Evolutionary conservation across 2,888 invertebrate species (phyloP), one percentile per base, ranked within the genome.

Genomic region (Fissipunctia ypsillon): DNA sequence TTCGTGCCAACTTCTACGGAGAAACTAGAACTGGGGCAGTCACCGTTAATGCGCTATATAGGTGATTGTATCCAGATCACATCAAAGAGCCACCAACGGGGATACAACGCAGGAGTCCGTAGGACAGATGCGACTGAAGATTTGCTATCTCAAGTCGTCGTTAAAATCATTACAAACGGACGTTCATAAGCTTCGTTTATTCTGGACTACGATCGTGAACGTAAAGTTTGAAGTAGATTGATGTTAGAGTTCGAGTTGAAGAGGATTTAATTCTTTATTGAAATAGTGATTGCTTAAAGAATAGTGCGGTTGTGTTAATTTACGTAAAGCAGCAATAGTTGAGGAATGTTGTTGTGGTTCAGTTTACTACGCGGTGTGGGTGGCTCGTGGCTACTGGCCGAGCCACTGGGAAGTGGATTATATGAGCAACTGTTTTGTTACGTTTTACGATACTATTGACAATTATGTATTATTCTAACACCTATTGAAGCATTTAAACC

Each of bases 31-130:
- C 94, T 95, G 92, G 95, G 94, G 88, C 95, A 94, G 95, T 94
- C 94, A 93, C 92, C 93, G 93, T 93, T 93, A 93, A 94, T 93
- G 92, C 88, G 92, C 90, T 92, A 92, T 93, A 91, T 92, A 91
- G 91, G 91, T 94, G 95, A 96, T 94, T 90, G 91, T 93, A 94
- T 92, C 95, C 95, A 95, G 95, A 95, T 94, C 93, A 95, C 93
- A 94, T 95, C 95, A 95, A 95, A 95, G 94, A 92, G 88, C 90
- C 87, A 87, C 86, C 84, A 87, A 84, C 82, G 83, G 83, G 83
- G 93, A 94, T 88, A 90, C 85, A 84, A 91, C 90, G 78, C 93
- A 93, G 92, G 87, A 82, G 75, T 78, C 81, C 78, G 76, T 78
- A 84, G 86, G 91, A 92, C 90, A 91, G 88, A 87, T 76, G 86